Conservation (phyloP, 2,888 invertebrate species). For the Aporophyla nigra region DNA sequence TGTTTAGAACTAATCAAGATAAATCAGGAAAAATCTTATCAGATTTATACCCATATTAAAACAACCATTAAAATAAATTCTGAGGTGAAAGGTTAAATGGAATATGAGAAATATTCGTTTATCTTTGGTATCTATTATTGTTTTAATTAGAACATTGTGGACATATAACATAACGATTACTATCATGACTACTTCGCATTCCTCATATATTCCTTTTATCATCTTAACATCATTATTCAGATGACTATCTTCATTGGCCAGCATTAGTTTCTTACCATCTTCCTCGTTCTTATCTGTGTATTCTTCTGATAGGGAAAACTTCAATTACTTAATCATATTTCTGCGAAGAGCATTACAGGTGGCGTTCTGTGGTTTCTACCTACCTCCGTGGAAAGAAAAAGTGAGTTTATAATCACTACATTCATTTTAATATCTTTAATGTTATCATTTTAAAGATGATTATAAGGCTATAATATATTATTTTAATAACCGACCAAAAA, state of each 20-base stretch:
- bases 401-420: not conserved
- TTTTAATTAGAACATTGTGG: conserved; percentile 23
- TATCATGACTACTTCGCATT: conserved; percentile 16
- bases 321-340: not conserved
- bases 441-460: no score
- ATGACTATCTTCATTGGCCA: conserved; percentile 22
- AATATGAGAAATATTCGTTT: conserved; percentile 18
- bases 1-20: not conserved
- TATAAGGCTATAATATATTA: no score
- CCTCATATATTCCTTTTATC: not conserved
- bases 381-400: no score
- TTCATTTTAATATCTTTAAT: not conserved
- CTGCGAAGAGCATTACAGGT: no score
- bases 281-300: conserved; percentile 15
- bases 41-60: not conserved
- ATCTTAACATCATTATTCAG: not conserved
- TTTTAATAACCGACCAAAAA: no score
- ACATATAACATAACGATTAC: conserved; percentile 1
- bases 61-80: conserved; percentile 20
- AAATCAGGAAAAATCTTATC: not conserved
- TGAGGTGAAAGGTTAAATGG: conserved; percentile 19
- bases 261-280: conserved; percentile 2
- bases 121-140: not conserved
- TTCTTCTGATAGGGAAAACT: not conserved
- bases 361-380: no score